phyloP scores from a whole-genome alignment of 2,888 invertebrate species.

The Rhamphomyia laevipes region DNA sequence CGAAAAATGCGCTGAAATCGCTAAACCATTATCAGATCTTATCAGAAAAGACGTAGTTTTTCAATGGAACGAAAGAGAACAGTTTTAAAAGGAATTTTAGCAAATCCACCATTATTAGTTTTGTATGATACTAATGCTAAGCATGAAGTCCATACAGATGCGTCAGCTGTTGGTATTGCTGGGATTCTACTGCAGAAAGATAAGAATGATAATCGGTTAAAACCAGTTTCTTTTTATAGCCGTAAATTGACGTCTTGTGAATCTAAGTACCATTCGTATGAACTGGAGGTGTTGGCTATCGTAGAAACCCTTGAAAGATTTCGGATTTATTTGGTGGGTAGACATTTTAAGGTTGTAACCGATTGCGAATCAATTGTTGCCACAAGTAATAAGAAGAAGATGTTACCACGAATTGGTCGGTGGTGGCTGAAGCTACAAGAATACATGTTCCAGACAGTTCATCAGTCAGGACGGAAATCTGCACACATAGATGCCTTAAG shows the following conservation, averaged over 20 bases:
- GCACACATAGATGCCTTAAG: conserved; percentile 1
- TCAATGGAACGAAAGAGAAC: not conserved
- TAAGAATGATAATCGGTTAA: not conserved
- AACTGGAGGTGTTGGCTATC: too few species aligned
- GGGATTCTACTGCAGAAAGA: conserved; percentile 12
- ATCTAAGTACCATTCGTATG: too few species aligned
- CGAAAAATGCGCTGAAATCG: too few species aligned
- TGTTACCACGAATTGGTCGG: conserved; percentile 18
- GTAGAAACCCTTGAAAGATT: too few species aligned
- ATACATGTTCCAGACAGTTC: not conserved
- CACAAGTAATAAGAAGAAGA: conserved; percentile 22
- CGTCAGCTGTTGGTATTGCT: conserved; percentile 14
- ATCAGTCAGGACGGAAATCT: not conserved
- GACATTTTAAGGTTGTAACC: conserved; percentile 4
- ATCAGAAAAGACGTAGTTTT: not conserved
- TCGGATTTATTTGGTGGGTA: too few species aligned
- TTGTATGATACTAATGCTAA: conserved; percentile 7
- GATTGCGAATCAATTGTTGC: conserved; percentile 1
- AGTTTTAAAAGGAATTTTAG: not conserved
- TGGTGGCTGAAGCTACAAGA: conserved; percentile 1
- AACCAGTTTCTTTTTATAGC: not conserved
- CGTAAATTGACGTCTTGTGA: too few species aligned
- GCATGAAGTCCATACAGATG: conserved; percentile 16
- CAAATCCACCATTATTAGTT: conserved; percentile 8
- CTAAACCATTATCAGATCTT: too few species aligned